These are phyloP conservation scores for Nerophis ophidion DNA, from an alignment of 2,113 vertebrate species.

Conservation along the genomic window DNA sequence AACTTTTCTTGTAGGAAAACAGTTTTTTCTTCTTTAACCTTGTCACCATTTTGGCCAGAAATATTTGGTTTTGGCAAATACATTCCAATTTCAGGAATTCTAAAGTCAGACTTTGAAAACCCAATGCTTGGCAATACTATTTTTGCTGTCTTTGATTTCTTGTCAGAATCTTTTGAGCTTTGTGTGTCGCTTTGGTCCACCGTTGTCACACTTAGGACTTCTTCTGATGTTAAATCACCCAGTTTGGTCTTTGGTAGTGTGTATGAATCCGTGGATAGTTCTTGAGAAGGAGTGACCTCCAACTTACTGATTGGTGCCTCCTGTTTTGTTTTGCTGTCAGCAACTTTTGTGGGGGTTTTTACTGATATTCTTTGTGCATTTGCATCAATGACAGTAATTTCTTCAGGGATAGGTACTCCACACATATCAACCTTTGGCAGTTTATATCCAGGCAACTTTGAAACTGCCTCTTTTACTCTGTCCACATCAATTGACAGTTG, in stretches of 20 bases:
- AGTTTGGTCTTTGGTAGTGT: constrained; percentile 52
- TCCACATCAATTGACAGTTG: constrained; percentile 65
- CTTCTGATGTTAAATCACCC: constrained; percentile 34
- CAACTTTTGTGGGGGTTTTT: constrained; percentile 61
- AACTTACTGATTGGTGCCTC: constrained; percentile 26
- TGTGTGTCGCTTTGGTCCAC: constrained; percentile 22
- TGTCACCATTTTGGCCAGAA: constrained; percentile 18
- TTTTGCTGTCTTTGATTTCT: constrained; percentile 52
- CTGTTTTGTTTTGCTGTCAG: constrained; percentile 44
- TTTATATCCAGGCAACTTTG: constrained; percentile 71
- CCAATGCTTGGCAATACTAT: constrained; percentile 40
- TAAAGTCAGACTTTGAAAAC: constrained; percentile 51
- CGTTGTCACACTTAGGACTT: constrained; percentile 34
- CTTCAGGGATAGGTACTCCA: constrained; percentile 64
- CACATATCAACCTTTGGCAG: constrained; percentile 64
- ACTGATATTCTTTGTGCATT: constrained; percentile 67
- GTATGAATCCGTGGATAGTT: constrained; percentile 41
- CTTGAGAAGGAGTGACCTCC: constrained; percentile 30
- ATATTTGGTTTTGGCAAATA: constrained; percentile 42
- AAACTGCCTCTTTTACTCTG: constrained; percentile 70
- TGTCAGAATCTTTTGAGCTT: constrained; percentile 32
- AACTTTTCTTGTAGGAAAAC: constrained; percentile 25
- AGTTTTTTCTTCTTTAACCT: constrained; percentile 19
- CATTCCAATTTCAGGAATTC: constrained; percentile 47
- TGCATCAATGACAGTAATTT: constrained; percentile 68